Evolutionary conservation across 2,113 vertebrate genomes (phyloP).

Genomic region (Tragelaphus imberbis): DNA sequence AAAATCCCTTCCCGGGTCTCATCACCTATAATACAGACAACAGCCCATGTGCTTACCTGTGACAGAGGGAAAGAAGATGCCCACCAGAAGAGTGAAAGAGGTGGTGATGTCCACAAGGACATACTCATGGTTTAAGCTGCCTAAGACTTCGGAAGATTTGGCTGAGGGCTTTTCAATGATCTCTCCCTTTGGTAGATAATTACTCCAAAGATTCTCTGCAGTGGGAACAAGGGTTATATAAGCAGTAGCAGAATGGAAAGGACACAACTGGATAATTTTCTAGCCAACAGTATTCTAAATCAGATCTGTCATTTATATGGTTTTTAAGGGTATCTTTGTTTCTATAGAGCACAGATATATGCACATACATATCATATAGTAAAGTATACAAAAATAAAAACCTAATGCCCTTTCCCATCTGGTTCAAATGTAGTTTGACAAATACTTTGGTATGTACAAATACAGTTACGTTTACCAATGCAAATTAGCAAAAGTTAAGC

Average conservation of each 20-base stretch:
- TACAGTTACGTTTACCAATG: conserved; percentile 12
- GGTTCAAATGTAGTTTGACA: conserved; percentile 18
- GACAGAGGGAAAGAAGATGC: conserved; percentile 94
- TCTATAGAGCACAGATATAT: not conserved
- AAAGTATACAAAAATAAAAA: conserved; percentile 28
- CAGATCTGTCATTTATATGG: not conserved
- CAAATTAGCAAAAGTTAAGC: conserved; percentile 27
- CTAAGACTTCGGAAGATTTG: conserved; percentile 70
- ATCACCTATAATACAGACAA: not conserved
- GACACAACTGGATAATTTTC: conserved; percentile 16
- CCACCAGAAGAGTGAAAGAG: conserved; percentile 92
- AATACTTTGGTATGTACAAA: not conserved
- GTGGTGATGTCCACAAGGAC: conserved; percentile 92
- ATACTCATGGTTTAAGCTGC: conserved; percentile 80
- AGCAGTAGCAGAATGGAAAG: not conserved
- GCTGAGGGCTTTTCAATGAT: conserved; percentile 85
- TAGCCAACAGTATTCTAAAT: not conserved
- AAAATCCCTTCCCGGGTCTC: not conserved
- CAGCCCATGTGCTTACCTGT: conserved; percentile 79
- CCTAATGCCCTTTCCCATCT: not conserved
- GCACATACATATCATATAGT: not conserved
- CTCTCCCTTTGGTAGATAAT: conserved; percentile 86
- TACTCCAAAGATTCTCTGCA: conserved; percentile 91
- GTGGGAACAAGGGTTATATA: not conserved
- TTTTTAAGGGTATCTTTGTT: conserved; percentile 6